These are phyloP conservation scores for Labia minor DNA, from an alignment of 2,888 invertebrate species.

Conservation along the genomic window DNA sequence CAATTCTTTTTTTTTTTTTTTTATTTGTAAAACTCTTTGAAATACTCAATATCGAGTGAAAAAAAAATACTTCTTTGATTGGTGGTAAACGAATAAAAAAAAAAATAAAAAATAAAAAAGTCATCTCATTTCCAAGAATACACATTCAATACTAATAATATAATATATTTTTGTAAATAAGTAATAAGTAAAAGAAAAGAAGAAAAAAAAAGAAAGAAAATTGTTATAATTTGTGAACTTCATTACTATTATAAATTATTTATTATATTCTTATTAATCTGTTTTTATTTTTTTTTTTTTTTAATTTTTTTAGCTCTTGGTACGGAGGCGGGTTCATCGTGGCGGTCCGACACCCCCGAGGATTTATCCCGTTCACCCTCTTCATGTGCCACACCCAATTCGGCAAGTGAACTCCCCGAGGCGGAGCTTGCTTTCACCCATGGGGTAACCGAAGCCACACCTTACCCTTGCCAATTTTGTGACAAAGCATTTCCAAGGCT, in stretches of 20 bases:
- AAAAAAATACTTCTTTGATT: too few relatives aligned
- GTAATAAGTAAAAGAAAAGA: too few relatives aligned
- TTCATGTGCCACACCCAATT: conserved; percentile 53
- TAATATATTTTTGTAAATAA: too few relatives aligned
- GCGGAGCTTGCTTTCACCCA: conserved; percentile 51
- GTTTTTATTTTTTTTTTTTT: conserved; percentile 28
- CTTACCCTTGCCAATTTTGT: conserved; percentile 85
- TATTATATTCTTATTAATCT: too few relatives aligned
- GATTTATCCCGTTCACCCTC: conserved; percentile 46
- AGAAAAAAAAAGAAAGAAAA: too few relatives aligned
- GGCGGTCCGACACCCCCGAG: conserved; percentile 55
- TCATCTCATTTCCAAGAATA: not conserved
- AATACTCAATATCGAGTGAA: too few relatives aligned
- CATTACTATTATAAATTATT: not conserved
- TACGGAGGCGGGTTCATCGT: conserved; percentile 53
- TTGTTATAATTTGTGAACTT: not conserved
- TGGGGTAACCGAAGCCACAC: conserved; percentile 61
- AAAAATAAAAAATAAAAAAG: too few relatives aligned
- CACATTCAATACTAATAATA: too few relatives aligned
- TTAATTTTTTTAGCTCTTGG: conserved; percentile 61
- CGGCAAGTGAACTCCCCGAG: conserved; percentile 52
- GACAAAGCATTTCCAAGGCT: conserved; percentile 81
- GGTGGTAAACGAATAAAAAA: too few relatives aligned
- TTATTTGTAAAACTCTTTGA: not conserved
- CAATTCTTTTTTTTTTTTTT: not conserved